Conservation (phyloP, 2,888 invertebrate genomes). For the Nephrotoma flavescens region DNA sequence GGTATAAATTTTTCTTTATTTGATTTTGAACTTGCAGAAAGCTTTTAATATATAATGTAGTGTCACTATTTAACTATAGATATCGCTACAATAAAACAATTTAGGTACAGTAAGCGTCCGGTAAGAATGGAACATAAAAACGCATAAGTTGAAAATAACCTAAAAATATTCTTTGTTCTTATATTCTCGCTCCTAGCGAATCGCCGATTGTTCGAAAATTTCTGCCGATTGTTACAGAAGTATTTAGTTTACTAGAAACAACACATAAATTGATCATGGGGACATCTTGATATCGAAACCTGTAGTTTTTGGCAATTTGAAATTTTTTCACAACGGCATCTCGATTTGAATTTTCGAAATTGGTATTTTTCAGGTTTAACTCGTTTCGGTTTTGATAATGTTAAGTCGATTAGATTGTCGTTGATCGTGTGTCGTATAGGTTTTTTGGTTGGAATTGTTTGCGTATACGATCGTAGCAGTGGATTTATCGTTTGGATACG, state of each 20-base stretch:
- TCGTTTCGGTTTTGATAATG: background rate
- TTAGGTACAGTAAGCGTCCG: background rate
- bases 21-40: background rate
- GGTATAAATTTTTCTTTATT: background rate
- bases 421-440: background rate
- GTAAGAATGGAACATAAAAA: background rate
- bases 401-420: background rate
- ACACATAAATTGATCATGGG: slow-evolving; percentile 8
- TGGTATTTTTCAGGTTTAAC: background rate
- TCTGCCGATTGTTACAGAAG: background rate
- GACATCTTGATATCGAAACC: slow-evolving; percentile 7
- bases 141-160: background rate
- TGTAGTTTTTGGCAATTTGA: slow-evolving; percentile 7
- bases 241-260: slow-evolving; percentile 4
- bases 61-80: background rate
- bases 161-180: too few species aligned
- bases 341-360: slow-evolving; percentile 5
- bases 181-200: too few species aligned
- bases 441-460: background rate
- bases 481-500: background rate
- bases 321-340: slow-evolving; percentile 8
- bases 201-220: background rate
- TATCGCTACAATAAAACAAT: background rate
- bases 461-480: background rate
- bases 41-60: background rate